Percentiles rank a stretch among this genome's conserved stretches.
Evolutionary conservation across 2,113 vertebrate species (phyloP).

Genomic region (Toxostoma redivivum): DNA sequence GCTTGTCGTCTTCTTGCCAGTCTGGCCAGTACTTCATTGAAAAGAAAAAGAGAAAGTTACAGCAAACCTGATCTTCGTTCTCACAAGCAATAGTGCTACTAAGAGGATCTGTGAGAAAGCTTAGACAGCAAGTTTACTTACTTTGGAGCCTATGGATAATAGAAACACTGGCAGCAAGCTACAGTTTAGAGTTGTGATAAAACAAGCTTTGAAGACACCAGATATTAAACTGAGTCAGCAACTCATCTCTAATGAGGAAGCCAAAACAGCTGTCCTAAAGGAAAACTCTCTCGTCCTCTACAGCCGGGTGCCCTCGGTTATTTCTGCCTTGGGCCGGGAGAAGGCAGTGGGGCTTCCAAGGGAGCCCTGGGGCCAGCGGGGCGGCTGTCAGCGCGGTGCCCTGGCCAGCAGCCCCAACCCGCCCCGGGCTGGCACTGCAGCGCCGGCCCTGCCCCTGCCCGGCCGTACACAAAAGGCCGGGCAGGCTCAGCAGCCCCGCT

Average conservation of each 20-base stretch:
- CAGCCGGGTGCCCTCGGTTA: background rate
- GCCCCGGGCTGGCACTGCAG: background rate
- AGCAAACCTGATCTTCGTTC: background rate
- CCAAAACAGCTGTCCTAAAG: background rate
- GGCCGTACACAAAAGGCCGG: conserved; percentile 11
- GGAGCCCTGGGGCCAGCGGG: background rate
- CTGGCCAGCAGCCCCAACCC: background rate
- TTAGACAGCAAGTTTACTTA: background rate
- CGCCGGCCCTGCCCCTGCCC: background rate
- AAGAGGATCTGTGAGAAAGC: background rate
- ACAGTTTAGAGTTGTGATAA: background rate
- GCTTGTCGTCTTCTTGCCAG: background rate
- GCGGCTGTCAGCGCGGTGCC: background rate
- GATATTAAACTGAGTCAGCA: conserved; percentile 27
- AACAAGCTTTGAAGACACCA: background rate
- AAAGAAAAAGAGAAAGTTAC: background rate
- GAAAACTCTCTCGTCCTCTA: background rate
- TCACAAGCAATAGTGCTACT: conserved; percentile 5
- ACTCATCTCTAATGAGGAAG: background rate
- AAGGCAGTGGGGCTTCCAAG: background rate
- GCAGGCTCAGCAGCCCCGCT: conserved; percentile 13
- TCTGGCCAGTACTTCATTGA: background rate
- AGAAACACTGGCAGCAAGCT: background rate
- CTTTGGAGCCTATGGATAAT: background rate
- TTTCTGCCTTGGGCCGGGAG: background rate